Evolutionary conservation across 1,140 invertebrate genomes (phyloP).

Genomic region (Phortica variegata): DNA sequence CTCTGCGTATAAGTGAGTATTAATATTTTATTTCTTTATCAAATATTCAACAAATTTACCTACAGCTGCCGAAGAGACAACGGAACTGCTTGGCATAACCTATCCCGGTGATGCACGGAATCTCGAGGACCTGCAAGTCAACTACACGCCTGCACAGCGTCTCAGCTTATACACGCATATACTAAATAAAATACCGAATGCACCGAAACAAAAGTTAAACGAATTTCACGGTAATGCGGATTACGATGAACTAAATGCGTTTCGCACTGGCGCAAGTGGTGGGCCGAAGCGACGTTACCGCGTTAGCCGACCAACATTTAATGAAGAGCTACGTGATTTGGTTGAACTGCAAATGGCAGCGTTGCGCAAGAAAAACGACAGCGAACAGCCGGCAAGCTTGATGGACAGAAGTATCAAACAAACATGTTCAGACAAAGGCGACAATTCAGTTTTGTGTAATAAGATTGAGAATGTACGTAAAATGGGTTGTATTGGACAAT

Average conservation of each 20-base stretch:
- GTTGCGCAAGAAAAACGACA: conserved; percentile 5
- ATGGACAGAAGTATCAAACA: background rate
- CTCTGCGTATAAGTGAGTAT: too few relatives aligned
- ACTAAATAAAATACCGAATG: conserved; percentile 14
- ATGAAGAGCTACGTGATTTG: conserved; percentile 39
- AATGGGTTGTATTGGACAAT: conserved; percentile 2
- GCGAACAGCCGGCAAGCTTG: too few relatives aligned
- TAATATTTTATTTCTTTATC: too few relatives aligned
- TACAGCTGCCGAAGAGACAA: too few relatives aligned
- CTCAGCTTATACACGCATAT: conserved; percentile 38
- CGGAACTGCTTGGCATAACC: conserved; percentile 8
- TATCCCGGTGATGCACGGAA: background rate
- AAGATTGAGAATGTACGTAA: background rate
- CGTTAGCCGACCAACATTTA: conserved; percentile 37
- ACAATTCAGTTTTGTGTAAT: background rate
- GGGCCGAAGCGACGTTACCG: conserved; percentile 27
- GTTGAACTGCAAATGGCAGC: conserved; percentile 44
- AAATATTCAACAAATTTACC: too few relatives aligned
- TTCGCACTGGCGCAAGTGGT: conserved; percentile 25
- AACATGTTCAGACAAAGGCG: background rate
- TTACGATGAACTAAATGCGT: conserved; percentile 31
- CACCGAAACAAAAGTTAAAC: conserved; percentile 1
- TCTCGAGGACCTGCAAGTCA: conserved; percentile 26
- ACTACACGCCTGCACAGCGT: conserved; percentile 19
- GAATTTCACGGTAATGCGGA: conserved; percentile 17